A percentile compares a stretch with the other conserved stretches of the same genome.
Evolutionary conservation across 2,888 invertebrate genomes (phyloP).

Genomic region (Ametastegia equiseti): DNA sequence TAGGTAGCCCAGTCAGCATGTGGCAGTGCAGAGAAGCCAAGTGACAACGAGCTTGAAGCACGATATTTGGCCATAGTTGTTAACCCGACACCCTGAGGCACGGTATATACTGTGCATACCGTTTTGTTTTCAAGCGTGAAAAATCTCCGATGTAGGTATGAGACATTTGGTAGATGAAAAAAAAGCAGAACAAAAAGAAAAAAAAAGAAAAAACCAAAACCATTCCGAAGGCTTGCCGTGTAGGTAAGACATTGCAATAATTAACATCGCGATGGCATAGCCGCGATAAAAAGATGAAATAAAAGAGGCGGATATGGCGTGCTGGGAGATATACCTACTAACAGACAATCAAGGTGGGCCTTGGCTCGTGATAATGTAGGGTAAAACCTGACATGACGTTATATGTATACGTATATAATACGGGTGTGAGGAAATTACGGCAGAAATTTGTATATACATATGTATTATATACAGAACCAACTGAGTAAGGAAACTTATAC

Average conservation of each 20-base stretch:
- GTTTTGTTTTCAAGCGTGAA: not conserved
- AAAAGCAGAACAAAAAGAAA: not conserved
- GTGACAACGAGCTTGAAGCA: conserved; percentile 24
- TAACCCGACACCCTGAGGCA: not conserved
- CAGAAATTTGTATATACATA: no score
- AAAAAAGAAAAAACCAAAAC: no score
- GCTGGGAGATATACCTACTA: conserved; percentile 35
- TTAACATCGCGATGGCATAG: conserved; percentile 42
- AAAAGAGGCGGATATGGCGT: conserved; percentile 23
- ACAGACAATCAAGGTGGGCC: conserved; percentile 39
- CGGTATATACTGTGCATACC: not conserved
- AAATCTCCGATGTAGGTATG: not conserved
- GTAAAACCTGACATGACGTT: conserved; percentile 3
- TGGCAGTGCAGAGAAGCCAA: not conserved
- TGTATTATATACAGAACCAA: not conserved
- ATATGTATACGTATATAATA: no score
- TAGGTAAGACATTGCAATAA: conserved; percentile 31
- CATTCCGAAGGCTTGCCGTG: not conserved
- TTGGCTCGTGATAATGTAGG: conserved; percentile 35
- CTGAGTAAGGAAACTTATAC: not conserved
- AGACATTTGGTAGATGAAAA: not conserved
- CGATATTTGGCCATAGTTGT: conserved; percentile 36
- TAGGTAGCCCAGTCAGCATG: not conserved
- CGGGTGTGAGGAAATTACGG: not conserved
- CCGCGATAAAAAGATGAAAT: conserved; percentile 39